phyloP scores from a whole-genome alignment of 2,888 invertebrate species.

The Drosophila limbata region DNA sequence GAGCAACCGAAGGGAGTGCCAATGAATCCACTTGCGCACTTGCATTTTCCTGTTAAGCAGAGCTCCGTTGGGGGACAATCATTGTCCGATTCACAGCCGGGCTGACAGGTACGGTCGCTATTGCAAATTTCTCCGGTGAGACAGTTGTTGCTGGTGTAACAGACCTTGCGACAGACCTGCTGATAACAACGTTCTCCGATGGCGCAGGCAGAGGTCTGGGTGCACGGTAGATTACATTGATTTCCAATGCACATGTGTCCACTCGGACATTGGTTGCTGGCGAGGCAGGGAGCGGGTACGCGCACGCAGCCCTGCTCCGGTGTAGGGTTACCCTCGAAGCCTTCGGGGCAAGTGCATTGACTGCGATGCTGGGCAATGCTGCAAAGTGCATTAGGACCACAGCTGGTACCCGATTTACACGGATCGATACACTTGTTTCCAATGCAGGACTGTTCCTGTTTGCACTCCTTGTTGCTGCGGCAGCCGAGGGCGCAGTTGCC shows the following conservation, averaged over 20 bases:
- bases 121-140: conserved; percentile 95
- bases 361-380: conserved; percentile 90
- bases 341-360: conserved; percentile 92
- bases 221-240: conserved; percentile 92
- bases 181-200: conserved; percentile 93
- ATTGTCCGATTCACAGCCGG: conserved; percentile 92
- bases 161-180: conserved; percentile 92
- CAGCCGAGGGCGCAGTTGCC: conserved; percentile 94
- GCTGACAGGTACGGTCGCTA: conserved; percentile 91
- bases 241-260: conserved; percentile 92
- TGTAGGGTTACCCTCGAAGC: conserved; percentile 94
- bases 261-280: conserved; percentile 90
- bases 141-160: conserved; percentile 95
- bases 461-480: conserved; percentile 93
- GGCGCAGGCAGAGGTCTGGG: conserved; percentile 90
- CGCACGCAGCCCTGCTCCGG: conserved; percentile 95
- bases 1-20: conserved; percentile 90
- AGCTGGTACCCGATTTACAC: conserved; percentile 90
- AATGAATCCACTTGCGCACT: conserved; percentile 91
- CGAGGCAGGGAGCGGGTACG: conserved; percentile 89
- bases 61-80: conserved; percentile 93
- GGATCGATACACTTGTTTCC: conserved; percentile 94
- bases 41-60: conserved; percentile 91
- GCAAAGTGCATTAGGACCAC: conserved; percentile 94
- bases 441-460: conserved; percentile 91